These are phyloP conservation scores for Zosterops lateralis DNA, from an alignment of 2,113 vertebrate genomes.

Conservation along the genomic window DNA sequence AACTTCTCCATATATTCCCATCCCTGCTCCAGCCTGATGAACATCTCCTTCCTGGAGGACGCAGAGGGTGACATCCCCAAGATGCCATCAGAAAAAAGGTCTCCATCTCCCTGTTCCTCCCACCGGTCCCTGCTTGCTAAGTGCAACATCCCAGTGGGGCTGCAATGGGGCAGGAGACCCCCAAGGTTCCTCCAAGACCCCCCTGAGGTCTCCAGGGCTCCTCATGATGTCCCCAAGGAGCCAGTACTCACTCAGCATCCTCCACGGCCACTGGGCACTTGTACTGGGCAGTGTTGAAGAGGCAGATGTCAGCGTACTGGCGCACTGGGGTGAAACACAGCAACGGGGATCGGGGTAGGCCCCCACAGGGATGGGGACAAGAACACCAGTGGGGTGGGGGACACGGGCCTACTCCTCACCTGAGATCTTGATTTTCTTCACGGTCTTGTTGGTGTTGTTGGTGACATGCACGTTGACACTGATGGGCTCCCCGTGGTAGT, in stretches of 20 bases:
- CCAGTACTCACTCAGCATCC: constrained; percentile 87
- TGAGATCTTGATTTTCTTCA: constrained; percentile 97
- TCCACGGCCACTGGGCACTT: constrained; percentile 93
- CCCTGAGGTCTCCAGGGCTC: not conserved
- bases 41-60: not conserved
- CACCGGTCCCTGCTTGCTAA: not conserved
- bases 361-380: fast-evolving
- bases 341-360: fast-evolving
- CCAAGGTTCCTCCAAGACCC: not conserved
- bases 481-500: constrained; percentile 96
- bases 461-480: constrained; percentile 96
- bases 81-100: not conserved
- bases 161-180: not conserved
- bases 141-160: not conserved
- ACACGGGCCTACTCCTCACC: constrained; percentile 48
- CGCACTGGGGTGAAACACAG: constrained; percentile 75
- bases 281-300: constrained; percentile 98
- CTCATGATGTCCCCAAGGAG: not conserved
- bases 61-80: fast-evolving
- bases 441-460: constrained; percentile 97
- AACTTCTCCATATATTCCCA: not conserved
- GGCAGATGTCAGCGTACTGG: constrained; percentile 95
- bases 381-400: not conserved
- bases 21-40: not conserved
- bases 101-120: not conserved